phyloP scores from a whole-genome alignment of 53 echinoderm and acorn worm genomes.

The Astropecten irregularis region DNA sequence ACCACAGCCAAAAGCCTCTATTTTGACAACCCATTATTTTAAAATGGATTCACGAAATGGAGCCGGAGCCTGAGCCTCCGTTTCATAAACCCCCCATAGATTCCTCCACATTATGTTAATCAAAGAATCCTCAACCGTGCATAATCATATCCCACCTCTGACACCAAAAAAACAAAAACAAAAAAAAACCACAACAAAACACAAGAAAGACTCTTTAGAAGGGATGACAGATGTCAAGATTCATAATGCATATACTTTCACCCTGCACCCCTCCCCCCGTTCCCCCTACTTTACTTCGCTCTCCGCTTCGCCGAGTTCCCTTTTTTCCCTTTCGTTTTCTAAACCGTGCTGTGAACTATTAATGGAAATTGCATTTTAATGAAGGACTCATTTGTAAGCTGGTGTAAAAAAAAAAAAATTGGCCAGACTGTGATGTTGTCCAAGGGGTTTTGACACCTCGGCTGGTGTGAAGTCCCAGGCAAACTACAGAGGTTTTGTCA shows the following conservation, averaged over 20 bases:
- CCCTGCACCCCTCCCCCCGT: neutral
- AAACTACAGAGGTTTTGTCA: conserved; percentile 53
- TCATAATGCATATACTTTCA: conserved; percentile 33
- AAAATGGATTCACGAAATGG: too few species aligned
- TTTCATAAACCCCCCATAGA: too few species aligned
- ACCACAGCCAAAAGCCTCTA: too few species aligned
- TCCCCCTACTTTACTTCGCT: neutral
- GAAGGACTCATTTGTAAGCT: conserved; percentile 54
- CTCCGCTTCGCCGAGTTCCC: neutral
- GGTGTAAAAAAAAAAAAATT: conserved; percentile 33
- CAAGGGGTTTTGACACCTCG: conserved; percentile 52
- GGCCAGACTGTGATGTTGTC: conserved; percentile 34
- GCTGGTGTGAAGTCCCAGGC: conserved; percentile 41
- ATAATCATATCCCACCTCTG: too few species aligned
- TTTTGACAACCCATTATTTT: too few species aligned
- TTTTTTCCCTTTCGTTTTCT: neutral
- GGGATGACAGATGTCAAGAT: conserved; percentile 45
- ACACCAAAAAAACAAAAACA: neutral
- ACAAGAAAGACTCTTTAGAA: too few species aligned
- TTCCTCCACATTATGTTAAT: too few species aligned
- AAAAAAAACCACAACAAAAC: neutral
- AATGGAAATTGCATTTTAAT: conserved; percentile 59
- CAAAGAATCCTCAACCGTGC: too few species aligned
- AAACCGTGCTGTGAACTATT: conserved; percentile 47
- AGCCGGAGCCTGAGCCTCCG: too few species aligned